Conservation (phyloP, 35 echinoderm and acorn worm genomes). For the Chiridota heheva region DNA sequence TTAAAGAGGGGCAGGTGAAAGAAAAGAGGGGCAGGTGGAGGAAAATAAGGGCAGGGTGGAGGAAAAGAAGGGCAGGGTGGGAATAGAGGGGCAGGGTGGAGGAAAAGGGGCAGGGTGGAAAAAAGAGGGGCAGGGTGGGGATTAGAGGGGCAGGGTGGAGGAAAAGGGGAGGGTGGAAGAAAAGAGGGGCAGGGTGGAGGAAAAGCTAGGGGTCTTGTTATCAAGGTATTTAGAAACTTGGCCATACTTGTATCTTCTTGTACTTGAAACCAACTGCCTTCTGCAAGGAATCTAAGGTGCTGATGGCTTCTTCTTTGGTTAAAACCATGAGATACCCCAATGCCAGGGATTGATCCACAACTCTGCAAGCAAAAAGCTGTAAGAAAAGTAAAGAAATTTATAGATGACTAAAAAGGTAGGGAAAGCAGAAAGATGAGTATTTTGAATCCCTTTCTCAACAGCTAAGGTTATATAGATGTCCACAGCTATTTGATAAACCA, state of each 20-base stretch:
- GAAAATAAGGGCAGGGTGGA: too few relatives aligned
- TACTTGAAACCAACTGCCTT: conserved; percentile 70
- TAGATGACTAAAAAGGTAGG: background rate
- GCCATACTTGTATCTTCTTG: conserved; percentile 82
- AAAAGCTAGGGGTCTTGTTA: background rate
- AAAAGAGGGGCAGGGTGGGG: too few relatives aligned
- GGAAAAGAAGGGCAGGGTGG: background rate
- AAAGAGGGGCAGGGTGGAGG: too few relatives aligned
- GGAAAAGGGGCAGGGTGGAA: too few relatives aligned
- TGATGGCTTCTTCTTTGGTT: conserved; percentile 48
- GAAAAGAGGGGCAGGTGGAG: too few relatives aligned
- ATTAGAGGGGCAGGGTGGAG: background rate
- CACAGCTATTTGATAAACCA: too few relatives aligned
- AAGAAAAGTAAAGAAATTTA: conserved; percentile 4
- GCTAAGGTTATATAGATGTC: too few relatives aligned
- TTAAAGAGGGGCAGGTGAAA: background rate
- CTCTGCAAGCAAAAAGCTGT: conserved; percentile 71
- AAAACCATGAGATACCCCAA: conserved; percentile 56
- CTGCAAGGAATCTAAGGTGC: conserved; percentile 52
- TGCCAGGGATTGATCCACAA: conserved; percentile 61
- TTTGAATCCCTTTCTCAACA: too few relatives aligned
- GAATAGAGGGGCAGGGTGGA: background rate
- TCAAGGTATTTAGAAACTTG: background rate
- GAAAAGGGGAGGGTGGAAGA: too few relatives aligned
- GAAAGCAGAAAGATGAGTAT: too few relatives aligned